Base-by-base conservation (phyloP, 2,113 vertebrate species). In the Pionites leucogaster region DNA sequence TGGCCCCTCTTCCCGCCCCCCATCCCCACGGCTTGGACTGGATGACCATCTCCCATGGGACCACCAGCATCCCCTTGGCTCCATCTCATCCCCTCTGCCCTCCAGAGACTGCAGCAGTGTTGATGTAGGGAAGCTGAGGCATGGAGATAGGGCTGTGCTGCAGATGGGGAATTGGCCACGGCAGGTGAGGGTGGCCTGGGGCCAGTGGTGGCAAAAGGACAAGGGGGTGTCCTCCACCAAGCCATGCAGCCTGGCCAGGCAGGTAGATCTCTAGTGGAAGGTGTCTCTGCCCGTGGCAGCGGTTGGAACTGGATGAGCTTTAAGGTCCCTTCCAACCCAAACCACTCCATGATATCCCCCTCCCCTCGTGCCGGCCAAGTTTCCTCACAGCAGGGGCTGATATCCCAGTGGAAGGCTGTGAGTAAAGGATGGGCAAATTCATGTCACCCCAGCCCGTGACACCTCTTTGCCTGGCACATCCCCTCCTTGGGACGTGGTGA, bases 331-430 rank as follows among this genome's bases (percentile, higher is more conserved):
- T 59, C 55, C 55, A 23, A 15, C 33, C 13, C 55, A 23, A 59
- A 14, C 33, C 33, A n/a, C 2, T 59, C 55, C 55, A 59, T 23
- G 55, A 23, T 59, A 59, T 59, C 76, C 76, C 22, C 20, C 8
- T 39, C 33, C 46, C 49, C n/a, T 37, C 0, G 5, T 31, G 8
- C 47, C 1, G 0, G 8, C 23, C 10, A 4, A 31, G 18, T 33
- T 24, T 49, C 59, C 13, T 33, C 1, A 0, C 13, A 11, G 4
- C 0, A 0, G 22, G 28, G 37, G 12, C 12, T 0, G 1, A 35
- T 10, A 18, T 10, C 1, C 2, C 23, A 14, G 49, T 1, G 29
- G 22, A 31, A 1, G 4, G 17, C 41, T 80, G 63, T 0, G 4
- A 65, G 17, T 2, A 14, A 39, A 44, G 68, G 63, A 62, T 0